Evolutionary conservation across 2,113 vertebrate species (phyloP), one percentile per base, ranked within the genome.

Genomic region (Malurus cyaneus): DNA sequence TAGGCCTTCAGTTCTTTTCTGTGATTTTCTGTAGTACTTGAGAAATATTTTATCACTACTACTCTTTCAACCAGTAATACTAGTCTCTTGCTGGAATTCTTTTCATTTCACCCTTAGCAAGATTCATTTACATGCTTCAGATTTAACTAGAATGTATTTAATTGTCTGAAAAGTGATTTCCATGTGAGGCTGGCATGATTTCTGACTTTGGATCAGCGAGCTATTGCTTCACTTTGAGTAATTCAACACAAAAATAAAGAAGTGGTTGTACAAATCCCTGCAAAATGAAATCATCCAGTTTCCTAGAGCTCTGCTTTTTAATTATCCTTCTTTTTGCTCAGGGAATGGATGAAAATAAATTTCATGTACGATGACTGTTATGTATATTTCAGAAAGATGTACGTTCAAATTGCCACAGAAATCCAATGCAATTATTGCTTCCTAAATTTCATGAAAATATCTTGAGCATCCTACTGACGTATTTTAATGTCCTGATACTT

Each of bases 231-330:
- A n/a, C 47, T 89, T 81, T 31, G 50, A 62, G 85, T 88, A 95
- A 86, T 88, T 94, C 66, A 76, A 62, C 59, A 67, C 47, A 87
- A 82, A 94, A 91, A 89, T 62, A 91, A 91, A 92, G 88, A 87
- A 53, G 21, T 39, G 34, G 59, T 86, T 91, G 39, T 87, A 92
- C 59, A 89, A 82, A 92, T 85, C 80, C 42, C 77, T 82, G 62
- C 7, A 17, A 94, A 95, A 92, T 94, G 46, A 88, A 94, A 91
- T 89, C 74, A 82, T 41, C 54, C 56, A 32, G 29, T 94, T 91
- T 95, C 54, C 70, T 89, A 87, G 80, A 86, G 34, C 53, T 81
- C 50, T 76, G 53, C 59, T 65, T 91, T 95, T 94, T 91, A 91
- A 82, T 92, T 89, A 85, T 39, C 59, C 24, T 64, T 67, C 44